Evolutionary conservation across 1,140 invertebrate genomes (phyloP), one percentile per base, ranked within the genome.

Genomic region (silkworm (Bombyx mori)): DNA sequence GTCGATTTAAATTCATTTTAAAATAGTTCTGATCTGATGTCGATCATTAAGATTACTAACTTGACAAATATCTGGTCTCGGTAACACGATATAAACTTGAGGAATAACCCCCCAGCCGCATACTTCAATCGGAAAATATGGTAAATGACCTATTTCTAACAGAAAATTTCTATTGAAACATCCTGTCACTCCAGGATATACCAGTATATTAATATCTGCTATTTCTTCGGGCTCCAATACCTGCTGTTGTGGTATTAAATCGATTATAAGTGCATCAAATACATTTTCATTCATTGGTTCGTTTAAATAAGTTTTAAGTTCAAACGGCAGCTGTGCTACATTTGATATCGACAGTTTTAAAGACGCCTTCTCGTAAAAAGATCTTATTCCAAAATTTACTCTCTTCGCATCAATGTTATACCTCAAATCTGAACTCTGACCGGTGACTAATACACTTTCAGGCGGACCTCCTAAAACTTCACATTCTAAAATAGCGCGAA

Each of bases 81-180:
- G 69, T 55, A 84, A 60, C 35, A 65, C 70, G 53, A 87, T 61
- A 59, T 82, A 85, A 6, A 87, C 63, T 73, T 87, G 84, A 18
- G 82, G 81, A 58, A 85, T 77, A 7, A 79, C 82, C 6, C 84
- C 84, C 84, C 84, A 85, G 9, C 84, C 84, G 62, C 73, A 77
- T 43, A 86, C 71, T 65, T 85, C 76, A 54, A 87, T 80, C 10
- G 78, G 69, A 52, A 86, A 71, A 45, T 73, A 65, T 22, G 82
- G 84, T 12, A 84, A 62, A 59, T 82, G 76, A 3, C 80, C 82
- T 26, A 84, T 73, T 71, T 87, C 82, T 56, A 87, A 61, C 43
- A 79, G 57, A 68, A 84, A 87, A 46, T 56, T 56, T 60, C 72
- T 74, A 6, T 71, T 69, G 58, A 85, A 87, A 60, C 80, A 79